Percentiles rank a stretch among this genome's conserved stretches.
Conservation (phyloP, 2,113 vertebrate species). For the Tachuris rubrigastra region DNA sequence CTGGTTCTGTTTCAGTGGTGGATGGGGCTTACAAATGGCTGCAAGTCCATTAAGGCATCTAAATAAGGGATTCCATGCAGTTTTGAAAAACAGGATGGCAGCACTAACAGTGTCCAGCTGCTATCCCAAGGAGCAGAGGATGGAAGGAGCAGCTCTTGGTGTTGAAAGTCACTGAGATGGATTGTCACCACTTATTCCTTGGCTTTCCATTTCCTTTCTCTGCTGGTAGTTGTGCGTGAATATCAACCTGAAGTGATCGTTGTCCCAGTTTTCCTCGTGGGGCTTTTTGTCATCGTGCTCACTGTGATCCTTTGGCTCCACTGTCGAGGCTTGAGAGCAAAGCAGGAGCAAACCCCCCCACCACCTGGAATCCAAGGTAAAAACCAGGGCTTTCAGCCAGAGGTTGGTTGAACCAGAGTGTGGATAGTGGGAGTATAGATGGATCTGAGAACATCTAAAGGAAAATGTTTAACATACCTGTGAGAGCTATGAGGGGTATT, state of each 20-base stretch:
- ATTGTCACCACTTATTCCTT: not conserved
- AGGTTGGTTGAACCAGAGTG: too few relatives aligned
- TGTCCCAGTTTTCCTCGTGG: constrained; percentile 72
- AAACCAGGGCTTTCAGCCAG: not conserved
- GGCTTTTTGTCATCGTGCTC: constrained; percentile 64
- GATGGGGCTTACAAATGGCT: not conserved
- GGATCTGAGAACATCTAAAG: not conserved
- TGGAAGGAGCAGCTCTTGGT: not conserved
- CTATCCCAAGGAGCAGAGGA: not conserved
- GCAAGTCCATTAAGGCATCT: not conserved
- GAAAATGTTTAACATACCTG: not conserved
- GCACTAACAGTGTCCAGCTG: not conserved
- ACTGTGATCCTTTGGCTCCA: constrained; percentile 77
- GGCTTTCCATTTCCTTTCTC: not conserved
- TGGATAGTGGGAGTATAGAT: not conserved
- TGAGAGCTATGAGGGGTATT: not conserved
- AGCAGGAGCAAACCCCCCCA: not conserved
- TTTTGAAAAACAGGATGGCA: not conserved
- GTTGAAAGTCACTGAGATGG: not conserved
- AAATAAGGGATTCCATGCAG: not conserved
- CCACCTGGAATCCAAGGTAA: not conserved
- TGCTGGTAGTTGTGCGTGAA: constrained; percentile 58
- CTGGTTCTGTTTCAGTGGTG: not conserved
- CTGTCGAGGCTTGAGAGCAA: constrained; percentile 63
- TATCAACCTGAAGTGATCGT: constrained; percentile 75